Percentiles rank a stretch among this genome's conserved stretches.
These are phyloP conservation scores for Cebus imitator DNA, from an alignment of 2,113 vertebrate species.

Conservation along the genomic window DNA sequence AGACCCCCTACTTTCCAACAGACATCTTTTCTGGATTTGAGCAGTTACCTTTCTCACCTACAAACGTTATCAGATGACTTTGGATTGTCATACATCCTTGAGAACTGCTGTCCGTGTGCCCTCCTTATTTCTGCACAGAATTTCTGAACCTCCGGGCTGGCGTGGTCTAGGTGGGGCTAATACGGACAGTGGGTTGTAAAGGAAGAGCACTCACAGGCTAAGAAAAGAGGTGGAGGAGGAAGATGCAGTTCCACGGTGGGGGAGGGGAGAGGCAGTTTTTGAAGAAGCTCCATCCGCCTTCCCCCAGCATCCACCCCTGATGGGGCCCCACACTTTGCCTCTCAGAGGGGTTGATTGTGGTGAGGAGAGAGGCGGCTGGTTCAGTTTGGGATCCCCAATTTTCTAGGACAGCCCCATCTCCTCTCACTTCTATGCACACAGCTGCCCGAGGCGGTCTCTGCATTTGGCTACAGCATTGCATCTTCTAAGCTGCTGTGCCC, in stretches of 20 bases:
- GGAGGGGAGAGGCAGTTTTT: neutral
- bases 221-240: neutral
- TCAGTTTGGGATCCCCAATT: neutral
- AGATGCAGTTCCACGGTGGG: fast-evolving
- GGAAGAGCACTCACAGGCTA: neutral
- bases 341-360: no score
- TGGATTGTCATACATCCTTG: neutral
- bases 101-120: fast-evolving
- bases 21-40: neutral
- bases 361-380: neutral
- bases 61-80: neutral
- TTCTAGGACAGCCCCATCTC: neutral
- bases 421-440: neutral
- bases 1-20: neutral
- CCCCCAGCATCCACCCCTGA: neutral
- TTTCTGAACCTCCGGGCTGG: neutral
- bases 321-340: neutral
- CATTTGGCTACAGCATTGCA: fast-evolving
- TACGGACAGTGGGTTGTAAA: neutral
- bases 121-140: neutral
- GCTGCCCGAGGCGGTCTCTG: neutral
- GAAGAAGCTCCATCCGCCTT: neutral
- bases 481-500: neutral
- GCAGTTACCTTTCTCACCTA: neutral
- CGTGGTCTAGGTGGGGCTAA: neutral